phyloP scores from a whole-genome alignment of 1,140 invertebrate genomes.

The Papilio polyxenes region DNA sequence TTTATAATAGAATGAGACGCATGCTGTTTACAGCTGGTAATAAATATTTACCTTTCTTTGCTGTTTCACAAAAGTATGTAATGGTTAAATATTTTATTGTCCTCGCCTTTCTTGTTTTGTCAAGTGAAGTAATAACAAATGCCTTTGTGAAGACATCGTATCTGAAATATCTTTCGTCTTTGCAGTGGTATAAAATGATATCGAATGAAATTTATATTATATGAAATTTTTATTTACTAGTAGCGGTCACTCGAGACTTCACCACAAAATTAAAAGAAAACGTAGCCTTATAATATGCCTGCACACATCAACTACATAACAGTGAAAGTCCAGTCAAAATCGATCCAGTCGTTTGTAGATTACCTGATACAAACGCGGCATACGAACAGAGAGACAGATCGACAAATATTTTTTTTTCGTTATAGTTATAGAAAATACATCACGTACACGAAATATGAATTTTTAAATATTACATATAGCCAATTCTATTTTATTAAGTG shows the following conservation, averaged over 20 bases:
- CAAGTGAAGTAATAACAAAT: not conserved
- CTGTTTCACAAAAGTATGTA: not conserved
- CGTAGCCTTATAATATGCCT: too few species aligned
- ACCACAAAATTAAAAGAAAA: too few species aligned
- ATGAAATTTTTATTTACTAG: not conserved
- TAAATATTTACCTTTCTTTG: not conserved
- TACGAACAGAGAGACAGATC: too few species aligned
- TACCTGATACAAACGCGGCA: too few species aligned
- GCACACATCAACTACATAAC: too few species aligned
- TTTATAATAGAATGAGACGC: not conserved
- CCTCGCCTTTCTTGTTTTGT: not conserved
- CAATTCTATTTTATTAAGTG: too few species aligned
- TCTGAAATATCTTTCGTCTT: not conserved
- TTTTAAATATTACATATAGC: too few species aligned
- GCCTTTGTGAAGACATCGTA: not conserved
- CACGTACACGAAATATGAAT: too few species aligned
- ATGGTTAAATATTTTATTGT: not conserved
- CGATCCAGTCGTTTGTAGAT: too few species aligned
- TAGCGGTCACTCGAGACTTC: not conserved
- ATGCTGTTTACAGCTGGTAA: not conserved
- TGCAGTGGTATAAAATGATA: not conserved
- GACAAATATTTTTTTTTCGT: too few species aligned
- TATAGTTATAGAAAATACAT: too few species aligned
- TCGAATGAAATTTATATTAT: not conserved
- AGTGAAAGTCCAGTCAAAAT: too few species aligned